Base-by-base conservation (phyloP, 2,113 vertebrate species). In the Pipra filicauda region DNA sequence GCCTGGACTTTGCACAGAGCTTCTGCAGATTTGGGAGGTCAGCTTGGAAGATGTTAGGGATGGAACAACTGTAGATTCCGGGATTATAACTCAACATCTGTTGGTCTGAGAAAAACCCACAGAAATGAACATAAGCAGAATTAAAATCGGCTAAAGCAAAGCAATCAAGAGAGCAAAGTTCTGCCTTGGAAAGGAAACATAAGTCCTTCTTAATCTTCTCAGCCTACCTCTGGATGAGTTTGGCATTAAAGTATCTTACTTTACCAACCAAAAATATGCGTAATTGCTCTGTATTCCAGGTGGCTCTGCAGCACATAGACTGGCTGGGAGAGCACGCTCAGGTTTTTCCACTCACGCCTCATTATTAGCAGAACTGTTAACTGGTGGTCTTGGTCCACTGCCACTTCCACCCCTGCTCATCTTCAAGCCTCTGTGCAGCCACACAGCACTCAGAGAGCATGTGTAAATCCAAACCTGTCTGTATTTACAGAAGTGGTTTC, bases 21-120 rank as follows among this genome's bases (percentile, higher is more conserved):
- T 97, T 96, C 64, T 97, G 95, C 91, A 99, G 89, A 81, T 96
- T 97, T 43, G 97, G 41, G 58, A 99, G 97, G 41, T 98, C 97
- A 39, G 64, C 84, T 39, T 79, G 89, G 94, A 99, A 99, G 7
- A 69, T 58, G 33, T 73, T 55, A 8, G 99, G 98, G 33, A 99
- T 97, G 28, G 98, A 99, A 91, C 99, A 99, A 94, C 98, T 99
- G 77, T 99, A 99, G 90, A 99, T 69, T 43, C 98, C 98, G 75
- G 99, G 99, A 91, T 98, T 98, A 83, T 98, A 96, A 93, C 97
- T 98, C 55, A 96, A 92, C 96, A 99, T 93, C 95, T 99, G 99
- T 77, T 97, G 97, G 43, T 98, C 99, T 99, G 94, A 92, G 95
- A 74, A 85, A 75, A 96, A 57, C 9, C 33, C 84, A 82, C 64